These are phyloP conservation scores for Rhaphigaster nebulosa DNA, from an alignment of 2,888 invertebrate species.

Conservation along the genomic window DNA sequence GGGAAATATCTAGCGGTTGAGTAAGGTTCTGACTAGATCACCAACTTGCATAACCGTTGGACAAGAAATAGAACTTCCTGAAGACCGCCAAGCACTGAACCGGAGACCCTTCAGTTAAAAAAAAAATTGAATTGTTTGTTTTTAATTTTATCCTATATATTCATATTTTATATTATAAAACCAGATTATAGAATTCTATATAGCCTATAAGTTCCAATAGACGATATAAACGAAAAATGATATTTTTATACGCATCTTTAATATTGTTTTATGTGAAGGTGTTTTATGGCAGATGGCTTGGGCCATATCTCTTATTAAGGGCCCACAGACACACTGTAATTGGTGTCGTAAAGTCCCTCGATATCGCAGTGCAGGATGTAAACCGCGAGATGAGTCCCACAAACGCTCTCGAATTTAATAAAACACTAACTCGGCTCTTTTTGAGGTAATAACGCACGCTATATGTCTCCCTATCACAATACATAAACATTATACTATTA, in stretches of 20 bases:
- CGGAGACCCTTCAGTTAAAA: no score
- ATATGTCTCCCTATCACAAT: not conserved
- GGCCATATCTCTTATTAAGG: not conserved
- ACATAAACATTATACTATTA: not conserved
- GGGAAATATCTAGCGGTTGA: no score
- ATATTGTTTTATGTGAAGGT: not conserved
- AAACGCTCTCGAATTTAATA: not conserved
- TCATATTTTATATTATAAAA: no score
- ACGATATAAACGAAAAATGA: not conserved
- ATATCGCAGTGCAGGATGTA: not conserved
- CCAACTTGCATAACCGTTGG: no score
- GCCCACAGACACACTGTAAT: not conserved
- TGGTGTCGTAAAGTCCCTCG: not conserved
- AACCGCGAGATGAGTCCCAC: not conserved
- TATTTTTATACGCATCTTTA: not conserved
- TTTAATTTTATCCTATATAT: no score
- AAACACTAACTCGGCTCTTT: constrained; percentile 6
- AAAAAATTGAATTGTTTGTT: no score
- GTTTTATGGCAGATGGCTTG: not conserved
- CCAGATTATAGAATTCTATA: not conserved
- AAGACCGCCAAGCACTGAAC: no score
- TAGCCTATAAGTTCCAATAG: not conserved
- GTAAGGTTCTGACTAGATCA: no score
- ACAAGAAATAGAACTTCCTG: no score
- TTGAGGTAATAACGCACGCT: not conserved